These are phyloP conservation scores for Helicoverpa assulta DNA, from an alignment of 2,888 invertebrate genomes.

Conservation along the genomic window DNA sequence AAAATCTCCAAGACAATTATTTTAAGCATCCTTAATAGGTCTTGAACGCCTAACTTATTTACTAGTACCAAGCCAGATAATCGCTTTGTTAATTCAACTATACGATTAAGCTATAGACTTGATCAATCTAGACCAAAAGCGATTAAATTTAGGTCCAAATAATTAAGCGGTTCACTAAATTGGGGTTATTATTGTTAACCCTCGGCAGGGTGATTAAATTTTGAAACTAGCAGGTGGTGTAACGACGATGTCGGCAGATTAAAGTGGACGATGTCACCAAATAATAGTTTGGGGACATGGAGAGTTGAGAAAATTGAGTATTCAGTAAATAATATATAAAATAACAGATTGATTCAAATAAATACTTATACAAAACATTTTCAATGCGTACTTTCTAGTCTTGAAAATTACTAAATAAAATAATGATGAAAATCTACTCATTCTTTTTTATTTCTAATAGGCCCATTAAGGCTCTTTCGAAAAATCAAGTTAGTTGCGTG, in stretches of 20 bases:
- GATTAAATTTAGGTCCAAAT: slow-evolving; percentile 16
- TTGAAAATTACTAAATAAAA: no score
- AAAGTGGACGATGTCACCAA: slow-evolving; percentile 42
- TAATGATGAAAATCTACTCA: no score
- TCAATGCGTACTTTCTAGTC: neutral
- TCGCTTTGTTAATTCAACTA: slow-evolving; percentile 1
- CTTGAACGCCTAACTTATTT: no score
- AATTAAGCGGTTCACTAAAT: slow-evolving; percentile 40
- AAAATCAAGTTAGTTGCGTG: no score
- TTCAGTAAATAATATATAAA: neutral
- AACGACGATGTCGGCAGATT: slow-evolving; percentile 51
- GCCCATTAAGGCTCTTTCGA: no score
- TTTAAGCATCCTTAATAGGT: no score
- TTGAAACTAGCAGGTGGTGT: slow-evolving; percentile 60
- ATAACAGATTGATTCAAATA: no score
- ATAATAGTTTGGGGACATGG: slow-evolving; percentile 16
- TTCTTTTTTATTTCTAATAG: no score
- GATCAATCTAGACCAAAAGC: slow-evolving; percentile 20
- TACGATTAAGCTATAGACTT: neutral
- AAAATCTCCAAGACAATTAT: no score
- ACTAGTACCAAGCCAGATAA: neutral
- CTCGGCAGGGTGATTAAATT: slow-evolving; percentile 49
- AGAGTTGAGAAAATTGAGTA: slow-evolving; percentile 8
- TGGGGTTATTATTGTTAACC: slow-evolving; percentile 43
- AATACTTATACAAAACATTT: neutral